A percentile compares a stretch with the other conserved stretches of the same genome.
These are phyloP conservation scores for Autographa gamma DNA, from an alignment of 2,888 invertebrate species.

Conservation along the genomic window DNA sequence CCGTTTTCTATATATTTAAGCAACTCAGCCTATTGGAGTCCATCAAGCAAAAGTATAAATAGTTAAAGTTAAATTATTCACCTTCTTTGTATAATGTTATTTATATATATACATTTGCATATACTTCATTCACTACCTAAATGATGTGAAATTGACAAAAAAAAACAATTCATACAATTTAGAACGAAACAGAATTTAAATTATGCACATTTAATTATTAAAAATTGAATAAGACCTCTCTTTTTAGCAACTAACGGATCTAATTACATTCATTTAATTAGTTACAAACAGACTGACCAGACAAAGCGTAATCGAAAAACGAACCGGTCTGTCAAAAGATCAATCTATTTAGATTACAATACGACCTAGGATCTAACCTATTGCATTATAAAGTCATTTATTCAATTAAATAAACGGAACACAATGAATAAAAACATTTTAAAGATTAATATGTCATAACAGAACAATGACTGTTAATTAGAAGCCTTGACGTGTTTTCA, in stretches of 20 bases:
- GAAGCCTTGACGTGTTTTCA: conserved; percentile 45
- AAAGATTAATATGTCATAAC: conserved; percentile 27
- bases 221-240: neutral
- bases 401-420: conserved; percentile 30
- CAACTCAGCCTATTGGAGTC: too few species aligned
- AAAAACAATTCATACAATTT: neutral
- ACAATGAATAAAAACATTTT: conserved; percentile 17
- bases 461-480: conserved; percentile 51
- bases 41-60: too few species aligned
- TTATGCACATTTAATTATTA: neutral
- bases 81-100: too few species aligned
- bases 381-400: conserved; percentile 40
- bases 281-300: neutral
- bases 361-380: conserved; percentile 20
- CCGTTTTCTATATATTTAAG: too few species aligned
- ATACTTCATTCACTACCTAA: too few species aligned
- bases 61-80: too few species aligned
- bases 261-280: conserved; percentile 6
- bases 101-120: too few species aligned
- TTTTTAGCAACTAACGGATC: neutral
- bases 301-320: conserved; percentile 10
- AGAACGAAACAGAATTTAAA: neutral
- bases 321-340: conserved; percentile 38
- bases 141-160: too few species aligned
- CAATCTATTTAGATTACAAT: conserved; percentile 23